These are phyloP conservation scores for Malacoraja senta DNA, from an alignment of 2,797 vertebrate genomes.

Conservation along the genomic window DNA sequence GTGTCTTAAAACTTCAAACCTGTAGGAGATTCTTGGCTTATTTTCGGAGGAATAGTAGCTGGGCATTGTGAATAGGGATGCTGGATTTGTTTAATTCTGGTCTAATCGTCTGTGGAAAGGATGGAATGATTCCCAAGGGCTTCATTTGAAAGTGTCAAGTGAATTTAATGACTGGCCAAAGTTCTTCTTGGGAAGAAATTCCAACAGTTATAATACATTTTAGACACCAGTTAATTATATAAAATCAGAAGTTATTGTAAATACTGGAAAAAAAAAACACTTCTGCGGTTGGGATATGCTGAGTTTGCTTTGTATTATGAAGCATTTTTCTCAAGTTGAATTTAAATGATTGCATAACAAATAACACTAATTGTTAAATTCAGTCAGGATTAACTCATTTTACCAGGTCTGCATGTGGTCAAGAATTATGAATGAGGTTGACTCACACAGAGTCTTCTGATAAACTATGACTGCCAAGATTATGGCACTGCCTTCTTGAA, in stretches of 20 bases:
- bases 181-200: conserved; percentile 51
- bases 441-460: background rate
- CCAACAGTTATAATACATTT: conserved; percentile 43
- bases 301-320: conserved; percentile 47
- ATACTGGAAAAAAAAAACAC: conserved; percentile 54
- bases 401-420: conserved; percentile 44
- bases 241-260: conserved; percentile 50
- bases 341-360: conserved; percentile 43
- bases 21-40: conserved; percentile 46
- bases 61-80: conserved; percentile 49
- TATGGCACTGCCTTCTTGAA: conserved; percentile 53
- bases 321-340: conserved; percentile 44
- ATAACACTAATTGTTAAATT: conserved; percentile 47
- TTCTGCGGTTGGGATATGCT: conserved; percentile 47
- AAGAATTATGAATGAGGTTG: conserved; percentile 34
- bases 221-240: conserved; percentile 21
- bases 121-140: conserved; percentile 50
- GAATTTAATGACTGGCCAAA: conserved; percentile 46
- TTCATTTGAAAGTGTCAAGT: conserved; percentile 47
- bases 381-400: conserved; percentile 49
- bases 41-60: conserved; percentile 48
- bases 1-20: conserved; percentile 49
- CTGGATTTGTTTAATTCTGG: conserved; percentile 50
- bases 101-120: conserved; percentile 49
- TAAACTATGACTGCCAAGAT: conserved; percentile 44